These are phyloP conservation scores for Tylochromis polylepis DNA, from an alignment of 2,113 vertebrate species.

Conservation along the genomic window DNA sequence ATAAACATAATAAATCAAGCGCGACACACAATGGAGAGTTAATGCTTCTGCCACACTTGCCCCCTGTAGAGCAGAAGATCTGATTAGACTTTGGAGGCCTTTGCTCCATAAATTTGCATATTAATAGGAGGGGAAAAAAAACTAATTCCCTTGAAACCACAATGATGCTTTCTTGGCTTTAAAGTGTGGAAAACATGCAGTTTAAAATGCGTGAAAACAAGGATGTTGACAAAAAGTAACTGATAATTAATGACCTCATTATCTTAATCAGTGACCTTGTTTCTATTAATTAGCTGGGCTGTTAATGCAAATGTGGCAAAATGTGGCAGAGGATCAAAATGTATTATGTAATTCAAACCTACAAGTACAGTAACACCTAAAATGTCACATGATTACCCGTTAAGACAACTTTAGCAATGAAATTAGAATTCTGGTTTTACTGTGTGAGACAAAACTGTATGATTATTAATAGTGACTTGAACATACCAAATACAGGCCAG, in stretches of 20 bases:
- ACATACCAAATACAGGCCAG: conserved; percentile 93
- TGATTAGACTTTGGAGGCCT: conserved; percentile 45
- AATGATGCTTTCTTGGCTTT: conserved; percentile 1
- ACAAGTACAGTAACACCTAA: not conserved
- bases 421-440: not conserved
- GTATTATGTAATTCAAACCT: not conserved
- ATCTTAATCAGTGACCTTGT: conserved; percentile 27
- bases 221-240: not conserved
- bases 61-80: conserved; percentile 29
- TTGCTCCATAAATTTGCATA: conserved; percentile 37
- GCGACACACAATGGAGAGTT: conserved; percentile 6
- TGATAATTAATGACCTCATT: conserved; percentile 22
- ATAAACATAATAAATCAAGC: conserved; percentile 37
- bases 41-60: not conserved
- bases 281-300: conserved; percentile 10
- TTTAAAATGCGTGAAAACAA: conserved; percentile 15
- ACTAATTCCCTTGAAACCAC: conserved; percentile 13
- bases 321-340: not conserved
- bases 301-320: not conserved
- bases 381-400: not conserved
- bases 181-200: not conserved
- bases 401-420: not conserved
- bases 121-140: not conserved
- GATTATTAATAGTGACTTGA: not conserved
- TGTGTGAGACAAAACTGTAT: not conserved